Base-by-base conservation (phyloP, 2,797 vertebrate species). In the Anniella stebbinsi region DNA sequence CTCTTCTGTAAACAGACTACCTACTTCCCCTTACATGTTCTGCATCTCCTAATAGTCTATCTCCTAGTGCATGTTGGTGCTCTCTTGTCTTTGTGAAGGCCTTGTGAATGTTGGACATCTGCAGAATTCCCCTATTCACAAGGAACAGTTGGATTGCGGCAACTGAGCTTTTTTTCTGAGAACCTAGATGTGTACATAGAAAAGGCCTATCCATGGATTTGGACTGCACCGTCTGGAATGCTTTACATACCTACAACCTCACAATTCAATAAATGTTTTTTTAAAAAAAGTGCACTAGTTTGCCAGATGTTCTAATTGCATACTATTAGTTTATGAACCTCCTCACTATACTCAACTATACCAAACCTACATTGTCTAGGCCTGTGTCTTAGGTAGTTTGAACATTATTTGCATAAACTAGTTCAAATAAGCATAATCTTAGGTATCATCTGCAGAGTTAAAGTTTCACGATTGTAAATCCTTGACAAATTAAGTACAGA, bases 371-470 rank as follows among this genome's bases (percentile, higher is more conserved):
- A 92, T 94, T 95, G 95, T 96, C 96, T 96, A 95, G 95, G 91
- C 93, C 93, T 93, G 51, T 36, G 96, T 85, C 80, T 96, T 96
- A 90, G 0, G 15, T 80, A 93, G 94, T 95, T 95, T 95, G 95
- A 97, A 93, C 92, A 96, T 67, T 97, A 97, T 98, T 97, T 97
- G 96, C 95, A 97, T 97, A 97, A 97, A 97, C 96, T 96, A 96
- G 89, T 93, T 95, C 95, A 94, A 69, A 81, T 95, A 96, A 97
- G 95, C 95, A 93, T 97, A 97, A 97, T 98, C 97, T 96, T 96
- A 97, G 91, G 93, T 96, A 97, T 97, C 96, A 97, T 97, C 97
- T 97, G 91, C 91, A 94, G 94, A 97, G 96, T 97, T 97, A 96
- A 97, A 95, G 93, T 97, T 97, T 97, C 97, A 96, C 95, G 94